These are phyloP conservation scores for Rutpela maculata DNA, from an alignment of 2,888 invertebrate genomes.

Conservation along the genomic window DNA sequence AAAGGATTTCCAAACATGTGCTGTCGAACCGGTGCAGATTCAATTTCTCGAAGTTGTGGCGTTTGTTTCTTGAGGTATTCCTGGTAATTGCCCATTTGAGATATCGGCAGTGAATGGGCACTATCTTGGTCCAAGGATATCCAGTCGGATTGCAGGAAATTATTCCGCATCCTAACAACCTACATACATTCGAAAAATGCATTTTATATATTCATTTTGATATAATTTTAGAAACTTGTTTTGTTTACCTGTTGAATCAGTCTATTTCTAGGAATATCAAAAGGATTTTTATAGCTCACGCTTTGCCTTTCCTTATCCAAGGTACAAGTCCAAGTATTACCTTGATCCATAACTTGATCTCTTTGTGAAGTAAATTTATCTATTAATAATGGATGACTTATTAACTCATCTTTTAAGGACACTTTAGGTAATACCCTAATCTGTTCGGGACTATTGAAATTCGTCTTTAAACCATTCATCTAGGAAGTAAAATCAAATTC, in stretches of 20 bases:
- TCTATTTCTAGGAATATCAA: slow-evolving; percentile 93
- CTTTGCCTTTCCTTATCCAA: slow-evolving; percentile 73
- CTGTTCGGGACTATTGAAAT: slow-evolving; percentile 70
- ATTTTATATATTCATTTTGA: too few species aligned
- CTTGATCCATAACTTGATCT: slow-evolving; percentile 91
- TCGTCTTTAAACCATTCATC: slow-evolving; percentile 58
- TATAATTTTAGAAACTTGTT: slow-evolving; percentile 7
- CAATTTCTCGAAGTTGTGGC: slow-evolving; percentile 94
- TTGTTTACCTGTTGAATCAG: slow-evolving; percentile 86
- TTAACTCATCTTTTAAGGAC: slow-evolving; percentile 84
- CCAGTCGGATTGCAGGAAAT: slow-evolving; percentile 90
- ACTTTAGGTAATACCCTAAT: slow-evolving; percentile 76
- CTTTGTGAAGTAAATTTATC: slow-evolving; percentile 89
- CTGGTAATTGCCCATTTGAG: slow-evolving; percentile 99
- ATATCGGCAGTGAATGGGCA: slow-evolving; percentile 95
- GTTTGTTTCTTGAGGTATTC: slow-evolving; percentile 97
- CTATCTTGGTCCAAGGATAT: slow-evolving; percentile 92
- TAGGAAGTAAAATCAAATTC: slow-evolving; percentile 47
- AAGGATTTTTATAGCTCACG: slow-evolving; percentile 93
- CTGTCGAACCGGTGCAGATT: slow-evolving; percentile 94
- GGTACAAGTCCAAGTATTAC: slow-evolving; percentile 84
- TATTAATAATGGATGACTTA: slow-evolving; percentile 87
- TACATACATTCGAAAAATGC: slow-evolving; percentile 62
- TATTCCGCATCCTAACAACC: slow-evolving; percentile 94
- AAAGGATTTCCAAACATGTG: slow-evolving; percentile 99